Evolutionary conservation across 2,888 invertebrate genomes (phyloP).

Genomic region (Rugalucina vietnamica): DNA sequence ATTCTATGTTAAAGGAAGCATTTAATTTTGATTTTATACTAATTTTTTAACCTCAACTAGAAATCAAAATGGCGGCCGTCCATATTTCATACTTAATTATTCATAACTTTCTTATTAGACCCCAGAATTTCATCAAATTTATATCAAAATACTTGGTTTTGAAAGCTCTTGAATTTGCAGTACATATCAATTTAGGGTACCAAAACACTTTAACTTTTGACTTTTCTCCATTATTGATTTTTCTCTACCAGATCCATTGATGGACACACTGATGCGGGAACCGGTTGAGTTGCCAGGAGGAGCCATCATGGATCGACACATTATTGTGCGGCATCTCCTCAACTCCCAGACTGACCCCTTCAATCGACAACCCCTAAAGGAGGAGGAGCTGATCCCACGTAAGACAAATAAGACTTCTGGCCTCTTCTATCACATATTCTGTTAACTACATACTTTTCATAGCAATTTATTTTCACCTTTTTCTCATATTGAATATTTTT

Average conservation of each 20-base stretch:
- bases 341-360: conserved; percentile 99
- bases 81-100: too few species aligned
- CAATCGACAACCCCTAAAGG: conserved; percentile 96
- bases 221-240: not conserved
- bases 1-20: too few species aligned
- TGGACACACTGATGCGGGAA: conserved; percentile 98
- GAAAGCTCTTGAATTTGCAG: too few species aligned
- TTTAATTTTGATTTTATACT: too few species aligned
- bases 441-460: too few species aligned
- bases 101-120: too few species aligned
- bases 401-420: not conserved
- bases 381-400: conserved; percentile 96
- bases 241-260: conserved; percentile 90
- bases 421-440: not conserved
- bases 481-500: too few species aligned
- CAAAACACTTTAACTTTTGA: not conserved
- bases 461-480: too few species aligned
- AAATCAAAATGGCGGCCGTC: too few species aligned
- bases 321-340: conserved; percentile 95
- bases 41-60: too few species aligned
- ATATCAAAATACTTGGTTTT: too few species aligned
- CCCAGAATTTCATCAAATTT: too few species aligned
- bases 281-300: conserved; percentile 95
- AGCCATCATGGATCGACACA: conserved; percentile 96
- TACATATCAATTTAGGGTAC: not conserved